Percentiles rank a stretch among this genome's conserved stretches.
Conservation (phyloP, 2,888 invertebrate species). For the Blera fallax region DNA sequence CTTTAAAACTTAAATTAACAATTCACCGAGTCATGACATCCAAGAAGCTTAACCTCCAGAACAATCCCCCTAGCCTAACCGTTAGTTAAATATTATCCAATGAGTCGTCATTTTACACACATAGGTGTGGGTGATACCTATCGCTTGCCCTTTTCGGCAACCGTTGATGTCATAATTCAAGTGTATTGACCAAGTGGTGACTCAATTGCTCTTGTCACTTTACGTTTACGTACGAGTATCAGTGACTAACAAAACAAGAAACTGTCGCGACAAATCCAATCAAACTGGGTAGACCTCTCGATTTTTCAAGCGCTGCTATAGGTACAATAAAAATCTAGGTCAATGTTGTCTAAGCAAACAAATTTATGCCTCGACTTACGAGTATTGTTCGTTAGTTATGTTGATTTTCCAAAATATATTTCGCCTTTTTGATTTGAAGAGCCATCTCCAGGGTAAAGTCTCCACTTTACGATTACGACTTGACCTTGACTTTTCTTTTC, state of each 20-base stretch:
- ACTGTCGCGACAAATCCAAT: slow-evolving; percentile 9
- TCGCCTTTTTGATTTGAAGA: background rate
- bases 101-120: background rate
- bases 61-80: background rate
- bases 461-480: background rate
- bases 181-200: background rate
- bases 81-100: background rate
- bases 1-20: background rate
- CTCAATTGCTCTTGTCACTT: background rate
- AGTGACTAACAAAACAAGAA: slow-evolving; percentile 3
- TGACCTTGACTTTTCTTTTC: slow-evolving; percentile 39
- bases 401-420: background rate
- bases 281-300: background rate
- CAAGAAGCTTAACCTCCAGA: background rate
- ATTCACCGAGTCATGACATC: background rate
- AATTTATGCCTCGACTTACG: background rate
- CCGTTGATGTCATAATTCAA: background rate
- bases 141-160: background rate
- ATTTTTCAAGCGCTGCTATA: background rate
- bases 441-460: background rate
- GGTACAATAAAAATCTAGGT: slow-evolving; percentile 21
- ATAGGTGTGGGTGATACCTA: background rate
- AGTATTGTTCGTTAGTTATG: background rate
- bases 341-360: slow-evolving; percentile 13
- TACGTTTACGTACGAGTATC: background rate